Conservation (phyloP, 2,113 vertebrate species). For the Mionectes macconnelli region DNA sequence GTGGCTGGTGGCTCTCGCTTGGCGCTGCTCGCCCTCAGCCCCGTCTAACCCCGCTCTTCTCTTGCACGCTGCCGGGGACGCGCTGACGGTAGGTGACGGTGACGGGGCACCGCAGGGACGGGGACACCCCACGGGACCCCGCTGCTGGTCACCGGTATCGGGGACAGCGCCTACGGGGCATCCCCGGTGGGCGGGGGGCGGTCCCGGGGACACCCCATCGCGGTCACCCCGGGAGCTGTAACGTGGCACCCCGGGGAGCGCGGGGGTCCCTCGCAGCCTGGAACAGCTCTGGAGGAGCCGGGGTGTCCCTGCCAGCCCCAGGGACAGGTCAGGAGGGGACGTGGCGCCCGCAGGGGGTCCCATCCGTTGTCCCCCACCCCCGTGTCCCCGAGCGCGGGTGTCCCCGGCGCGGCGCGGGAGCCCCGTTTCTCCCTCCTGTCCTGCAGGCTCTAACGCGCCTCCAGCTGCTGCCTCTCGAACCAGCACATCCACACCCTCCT, state of each 20-base stretch:
- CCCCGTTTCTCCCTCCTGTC: conserved; percentile 69
- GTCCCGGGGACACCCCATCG: neutral
- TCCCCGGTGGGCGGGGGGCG: neutral
- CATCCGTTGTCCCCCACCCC: neutral
- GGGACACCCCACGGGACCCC: neutral
- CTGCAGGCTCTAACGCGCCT: conserved; percentile 66
- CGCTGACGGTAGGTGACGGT: conserved; percentile 66
- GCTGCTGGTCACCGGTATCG: neutral
- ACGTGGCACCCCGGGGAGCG: neutral
- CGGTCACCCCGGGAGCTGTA: neutral
- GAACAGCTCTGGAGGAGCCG: neutral
- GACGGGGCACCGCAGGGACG: neutral
- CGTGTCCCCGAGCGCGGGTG: neutral
- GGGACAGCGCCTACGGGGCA: neutral
- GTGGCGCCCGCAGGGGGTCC: neutral
- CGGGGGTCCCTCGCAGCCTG: neutral
- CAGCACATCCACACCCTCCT: conserved; percentile 67
- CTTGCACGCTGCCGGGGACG: conserved; percentile 67
- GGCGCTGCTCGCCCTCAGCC: neutral
- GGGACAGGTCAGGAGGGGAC: conserved; percentile 25
- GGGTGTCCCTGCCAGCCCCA: neutral
- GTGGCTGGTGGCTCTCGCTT: neutral
- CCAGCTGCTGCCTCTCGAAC: conserved; percentile 71
- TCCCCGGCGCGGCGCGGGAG: neutral
- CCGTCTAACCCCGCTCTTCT: conserved; percentile 63